A percentile compares a stretch with the other conserved stretches of the same genome.
Conservation (phyloP, 2,797 vertebrate species). For the Pangasius macronema region DNA sequence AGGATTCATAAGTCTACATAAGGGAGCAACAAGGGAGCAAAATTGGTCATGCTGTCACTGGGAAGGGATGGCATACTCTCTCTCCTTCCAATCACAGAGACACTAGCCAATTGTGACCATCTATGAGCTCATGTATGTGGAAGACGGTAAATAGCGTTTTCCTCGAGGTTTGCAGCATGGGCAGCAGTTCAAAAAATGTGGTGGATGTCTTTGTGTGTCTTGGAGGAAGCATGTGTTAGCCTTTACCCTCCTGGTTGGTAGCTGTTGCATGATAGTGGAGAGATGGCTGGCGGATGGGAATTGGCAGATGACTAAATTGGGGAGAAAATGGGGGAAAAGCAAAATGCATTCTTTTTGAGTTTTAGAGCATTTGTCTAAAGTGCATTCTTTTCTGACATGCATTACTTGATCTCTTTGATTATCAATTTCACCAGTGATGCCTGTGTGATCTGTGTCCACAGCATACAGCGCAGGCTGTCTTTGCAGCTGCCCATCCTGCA, state of each 20-base stretch:
- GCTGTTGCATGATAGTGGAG: not conserved
- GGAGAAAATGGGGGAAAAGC: not conserved
- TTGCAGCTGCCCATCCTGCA: constrained; percentile 98
- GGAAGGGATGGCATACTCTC: not conserved
- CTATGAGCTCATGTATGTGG: not conserved
- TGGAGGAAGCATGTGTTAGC: not conserved
- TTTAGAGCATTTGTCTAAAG: not conserved
- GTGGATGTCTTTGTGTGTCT: not conserved
- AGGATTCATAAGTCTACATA: not conserved
- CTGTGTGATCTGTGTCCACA: constrained; percentile 63
- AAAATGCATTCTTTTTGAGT: not conserved
- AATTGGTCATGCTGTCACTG: not conserved
- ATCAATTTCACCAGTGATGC: not conserved
- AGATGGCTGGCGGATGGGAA: not conserved
- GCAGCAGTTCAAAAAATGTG: not conserved
- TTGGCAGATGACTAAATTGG: not conserved
- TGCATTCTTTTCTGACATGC: not conserved
- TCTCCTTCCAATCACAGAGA: not conserved
- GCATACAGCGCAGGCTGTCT: constrained; percentile 98
- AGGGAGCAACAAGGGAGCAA: not conserved
- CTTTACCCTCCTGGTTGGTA: not conserved
- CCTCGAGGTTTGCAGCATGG: not conserved
- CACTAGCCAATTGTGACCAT: not conserved
- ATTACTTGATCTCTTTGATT: constrained; percentile 4
- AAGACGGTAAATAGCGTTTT: not conserved